Percentiles rank a stretch among this genome's conserved stretches.
These are phyloP conservation scores for Cryptocephalus primarius DNA, from an alignment of 2,888 invertebrate genomes.

Conservation along the genomic window DNA sequence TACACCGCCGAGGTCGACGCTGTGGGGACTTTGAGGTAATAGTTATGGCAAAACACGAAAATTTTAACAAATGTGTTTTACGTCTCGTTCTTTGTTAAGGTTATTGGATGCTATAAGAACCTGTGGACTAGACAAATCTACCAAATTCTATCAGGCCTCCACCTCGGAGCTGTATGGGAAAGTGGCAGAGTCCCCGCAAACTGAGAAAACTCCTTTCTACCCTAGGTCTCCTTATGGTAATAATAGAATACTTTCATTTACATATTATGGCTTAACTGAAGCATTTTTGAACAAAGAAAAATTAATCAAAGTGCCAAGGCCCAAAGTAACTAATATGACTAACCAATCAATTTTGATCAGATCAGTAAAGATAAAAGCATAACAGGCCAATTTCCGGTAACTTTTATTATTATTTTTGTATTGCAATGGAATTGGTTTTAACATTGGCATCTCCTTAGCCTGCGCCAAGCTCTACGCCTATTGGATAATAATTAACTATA, in stretches of 20 bases:
- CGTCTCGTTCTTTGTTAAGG: slow-evolving; percentile 31
- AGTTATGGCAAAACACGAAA: too few relatives aligned
- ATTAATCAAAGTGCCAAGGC: too few relatives aligned
- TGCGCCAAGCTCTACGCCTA: slow-evolving; percentile 93
- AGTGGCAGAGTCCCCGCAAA: slow-evolving; percentile 86
- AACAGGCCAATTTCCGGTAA: too few relatives aligned
- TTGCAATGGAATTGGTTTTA: too few relatives aligned
- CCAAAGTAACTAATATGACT: too few relatives aligned
- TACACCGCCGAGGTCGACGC: slow-evolving; percentile 98
- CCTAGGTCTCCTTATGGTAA: slow-evolving; percentile 93
- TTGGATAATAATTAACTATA: slow-evolving; percentile 93
- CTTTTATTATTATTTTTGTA: too few relatives aligned
- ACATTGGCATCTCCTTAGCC: slow-evolving; percentile 43
- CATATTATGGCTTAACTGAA: too few relatives aligned
- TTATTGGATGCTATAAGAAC: slow-evolving; percentile 86
- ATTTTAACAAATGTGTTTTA: too few relatives aligned
- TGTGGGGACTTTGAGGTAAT: slow-evolving; percentile 63
- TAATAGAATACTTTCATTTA: slow-evolving; percentile 13
- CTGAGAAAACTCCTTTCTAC: slow-evolving; percentile 90
- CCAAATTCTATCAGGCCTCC: slow-evolving; percentile 90
- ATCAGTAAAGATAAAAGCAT: too few relatives aligned
- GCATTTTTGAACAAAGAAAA: too few relatives aligned
- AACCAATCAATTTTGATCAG: too few relatives aligned
- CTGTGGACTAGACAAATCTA: slow-evolving; percentile 68
- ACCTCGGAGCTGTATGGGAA: slow-evolving; percentile 93